Evolutionary conservation across 2,113 vertebrate genomes (phyloP).

Genomic region (Actenoides lindsayi): DNA sequence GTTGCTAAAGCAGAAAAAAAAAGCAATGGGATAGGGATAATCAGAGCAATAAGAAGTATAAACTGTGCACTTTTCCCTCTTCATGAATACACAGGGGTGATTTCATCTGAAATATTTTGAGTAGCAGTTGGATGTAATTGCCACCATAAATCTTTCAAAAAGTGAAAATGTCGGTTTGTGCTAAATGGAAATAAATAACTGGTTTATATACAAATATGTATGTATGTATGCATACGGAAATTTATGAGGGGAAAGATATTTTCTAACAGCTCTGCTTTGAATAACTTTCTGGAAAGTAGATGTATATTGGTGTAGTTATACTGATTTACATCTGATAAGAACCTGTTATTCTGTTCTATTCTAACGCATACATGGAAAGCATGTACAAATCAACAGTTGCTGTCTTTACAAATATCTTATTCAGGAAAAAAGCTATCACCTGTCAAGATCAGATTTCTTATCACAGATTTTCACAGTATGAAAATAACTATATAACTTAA

Average conservation of each 20-base stretch:
- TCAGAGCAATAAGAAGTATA: not conserved
- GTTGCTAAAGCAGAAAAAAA: not conserved
- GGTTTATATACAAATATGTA: not conserved
- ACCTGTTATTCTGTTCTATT: not conserved
- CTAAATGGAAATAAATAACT: conserved; percentile 31
- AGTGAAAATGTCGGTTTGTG: not conserved
- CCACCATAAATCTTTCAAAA: conserved; percentile 2
- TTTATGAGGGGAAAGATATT: not conserved
- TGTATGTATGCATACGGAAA: not conserved
- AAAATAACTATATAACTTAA: not conserved
- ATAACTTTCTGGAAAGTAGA: not conserved
- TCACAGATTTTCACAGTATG: not conserved
- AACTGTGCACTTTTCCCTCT: not conserved
- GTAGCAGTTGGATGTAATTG: not conserved
- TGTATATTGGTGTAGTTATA: not conserved
- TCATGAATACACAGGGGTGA: not conserved
- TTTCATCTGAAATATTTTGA: conserved; percentile 22
- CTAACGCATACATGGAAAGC: not conserved
- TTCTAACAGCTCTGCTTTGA: not conserved
- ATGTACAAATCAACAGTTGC: not conserved
- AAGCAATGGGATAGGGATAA: not conserved
- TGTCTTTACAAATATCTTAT: not conserved
- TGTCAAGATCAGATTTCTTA: conserved; percentile 7
- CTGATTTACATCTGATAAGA: conserved; percentile 16
- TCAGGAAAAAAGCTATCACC: not conserved